These are phyloP conservation scores for Lacanobia wlatinum DNA, from an alignment of 2,888 invertebrate genomes.

Conservation along the genomic window DNA sequence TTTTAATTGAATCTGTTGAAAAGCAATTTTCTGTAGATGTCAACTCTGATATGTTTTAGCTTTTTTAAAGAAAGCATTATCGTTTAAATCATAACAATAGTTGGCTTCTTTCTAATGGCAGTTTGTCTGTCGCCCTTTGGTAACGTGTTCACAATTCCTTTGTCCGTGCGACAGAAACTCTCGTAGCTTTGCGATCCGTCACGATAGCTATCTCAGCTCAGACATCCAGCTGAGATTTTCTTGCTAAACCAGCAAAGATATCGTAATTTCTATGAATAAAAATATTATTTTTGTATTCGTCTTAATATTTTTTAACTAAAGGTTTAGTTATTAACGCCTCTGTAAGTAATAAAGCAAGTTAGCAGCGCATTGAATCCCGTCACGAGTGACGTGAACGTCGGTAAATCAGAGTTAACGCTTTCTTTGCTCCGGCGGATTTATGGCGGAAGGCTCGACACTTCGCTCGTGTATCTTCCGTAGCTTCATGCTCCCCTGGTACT, in stretches of 20 bases:
- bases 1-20: constrained; percentile 88
- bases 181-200: constrained; percentile 73
- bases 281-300: constrained; percentile 51
- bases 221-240: constrained; percentile 73
- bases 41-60: constrained; percentile 68
- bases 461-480: constrained; percentile 76
- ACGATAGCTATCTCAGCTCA: constrained; percentile 75
- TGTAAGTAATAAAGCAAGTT: constrained; percentile 61
- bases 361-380: constrained; percentile 68
- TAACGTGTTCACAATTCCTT: constrained; percentile 76
- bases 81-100: constrained; percentile 56
- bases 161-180: constrained; percentile 75
- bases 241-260: constrained; percentile 73
- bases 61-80: constrained; percentile 59
- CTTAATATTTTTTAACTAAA: constrained; percentile 36
- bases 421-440: constrained; percentile 84
- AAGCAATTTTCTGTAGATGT: constrained; percentile 82
- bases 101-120: constrained; percentile 18
- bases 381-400: constrained; percentile 77
- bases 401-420: constrained; percentile 87
- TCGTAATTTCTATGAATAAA: constrained; percentile 69
- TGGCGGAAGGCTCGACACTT: constrained; percentile 77
- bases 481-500: constrained; percentile 77
- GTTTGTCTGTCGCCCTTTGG: constrained; percentile 46
- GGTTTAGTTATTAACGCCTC: constrained; percentile 57